Evolutionary conservation across 1,140 invertebrate species (phyloP), one percentile per base, ranked within the genome.

Genomic region (Brachionus sp.): DNA sequence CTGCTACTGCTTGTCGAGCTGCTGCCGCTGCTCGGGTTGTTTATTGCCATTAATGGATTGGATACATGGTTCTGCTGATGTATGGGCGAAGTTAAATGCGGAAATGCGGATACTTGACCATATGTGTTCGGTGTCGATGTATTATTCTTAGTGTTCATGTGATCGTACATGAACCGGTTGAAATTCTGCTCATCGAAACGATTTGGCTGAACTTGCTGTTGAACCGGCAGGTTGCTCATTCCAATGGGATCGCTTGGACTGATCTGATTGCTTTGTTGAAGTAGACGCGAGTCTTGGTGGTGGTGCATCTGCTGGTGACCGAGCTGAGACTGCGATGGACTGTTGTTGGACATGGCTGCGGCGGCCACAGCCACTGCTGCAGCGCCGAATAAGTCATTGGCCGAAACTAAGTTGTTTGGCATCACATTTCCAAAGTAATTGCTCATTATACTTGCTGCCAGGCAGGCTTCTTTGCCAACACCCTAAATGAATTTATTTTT

Each of bases 391-490:
- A 80, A 37, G 10, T 80, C 77, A 44, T 80, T 80, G 5, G 70
- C 77, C 77, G 75, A 78, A 16, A 78, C 75, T 35, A 78, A 37
- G 35, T 78, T 78, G 53, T 62, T 78, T 53, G 75, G 42, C 75
- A 80, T 80, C 16, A 80, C 77, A 62, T 80, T 80, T 62, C 77
- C 77, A 66, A 80, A 80, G 39, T 80, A 80, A 62, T 37, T 66
- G 10, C 50, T 80, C 77, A 80, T 80, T 66, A n/a, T 66, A 19
- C 5, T 57, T 53, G 13, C 19, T 53, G 50, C 50, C 50, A 57
- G 19, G 50, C 7, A 57, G 50, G 16, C 50, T 57, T 57, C 7
- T 57, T 2, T 25, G 50, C 16, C 50, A 23, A 57, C 50, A 57
- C 50, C 50, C 19, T 3, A 19, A 19, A 2, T 57, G 44, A 68